Evolutionary conservation across 2,113 vertebrate species (phyloP).

Genomic region (Blennius ocellaris): DNA sequence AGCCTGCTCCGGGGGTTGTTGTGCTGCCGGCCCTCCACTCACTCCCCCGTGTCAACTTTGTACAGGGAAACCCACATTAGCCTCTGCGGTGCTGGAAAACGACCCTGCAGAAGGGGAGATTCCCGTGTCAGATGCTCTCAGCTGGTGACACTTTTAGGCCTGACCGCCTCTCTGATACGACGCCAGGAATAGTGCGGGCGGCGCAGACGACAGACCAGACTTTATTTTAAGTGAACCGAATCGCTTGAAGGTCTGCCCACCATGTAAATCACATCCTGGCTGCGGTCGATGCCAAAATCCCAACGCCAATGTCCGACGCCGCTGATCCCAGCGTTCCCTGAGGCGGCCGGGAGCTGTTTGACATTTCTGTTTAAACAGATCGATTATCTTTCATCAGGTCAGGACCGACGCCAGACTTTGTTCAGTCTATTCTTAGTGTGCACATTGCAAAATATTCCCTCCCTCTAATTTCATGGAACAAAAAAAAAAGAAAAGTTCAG

Average conservation of each 20-base stretch:
- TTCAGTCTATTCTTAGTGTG: slow-evolving; percentile 56
- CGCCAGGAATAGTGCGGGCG: slow-evolving; percentile 29
- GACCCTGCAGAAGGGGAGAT: background rate
- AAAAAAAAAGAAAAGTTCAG: background rate
- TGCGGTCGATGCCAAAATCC: background rate
- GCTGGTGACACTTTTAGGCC: slow-evolving; percentile 47
- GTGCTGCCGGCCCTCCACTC: too few relatives aligned
- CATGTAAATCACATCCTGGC: slow-evolving; percentile 7
- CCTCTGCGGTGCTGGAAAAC: background rate
- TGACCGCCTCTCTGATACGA: background rate
- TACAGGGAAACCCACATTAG: slow-evolving; percentile 15
- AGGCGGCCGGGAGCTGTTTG: background rate
- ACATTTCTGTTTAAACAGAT: slow-evolving; percentile 29
- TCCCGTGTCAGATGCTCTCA: slow-evolving; percentile 5
- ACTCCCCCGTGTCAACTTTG: slow-evolving; percentile 27
- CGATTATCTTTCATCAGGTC: slow-evolving; percentile 14
- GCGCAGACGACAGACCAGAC: background rate
- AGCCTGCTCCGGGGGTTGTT: background rate
- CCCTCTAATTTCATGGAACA: slow-evolving; percentile 14
- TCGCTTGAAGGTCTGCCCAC: background rate
- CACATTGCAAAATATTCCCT: slow-evolving; percentile 34
- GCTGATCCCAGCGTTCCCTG: background rate
- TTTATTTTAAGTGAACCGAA: too few relatives aligned
- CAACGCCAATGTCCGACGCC: background rate
- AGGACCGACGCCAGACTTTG: slow-evolving; percentile 28